Evolutionary conservation across 2,797 vertebrate genomes (phyloP).

Genomic region (Enteromius trimaculatus): DNA sequence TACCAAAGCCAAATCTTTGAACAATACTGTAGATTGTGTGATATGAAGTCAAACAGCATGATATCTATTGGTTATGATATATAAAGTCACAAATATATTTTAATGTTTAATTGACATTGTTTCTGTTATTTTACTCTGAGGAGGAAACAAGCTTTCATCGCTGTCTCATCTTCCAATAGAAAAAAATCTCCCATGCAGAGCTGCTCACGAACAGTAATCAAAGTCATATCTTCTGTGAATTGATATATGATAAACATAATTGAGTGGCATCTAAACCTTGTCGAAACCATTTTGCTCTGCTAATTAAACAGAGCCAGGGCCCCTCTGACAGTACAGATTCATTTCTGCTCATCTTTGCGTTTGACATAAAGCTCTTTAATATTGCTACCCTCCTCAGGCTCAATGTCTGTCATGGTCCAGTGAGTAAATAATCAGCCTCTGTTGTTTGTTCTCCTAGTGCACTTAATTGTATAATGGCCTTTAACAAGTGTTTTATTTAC

Average conservation of each 20-base stretch:
- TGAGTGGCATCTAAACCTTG: conserved; percentile 5
- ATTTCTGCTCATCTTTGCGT: conserved; percentile 7
- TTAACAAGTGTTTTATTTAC: conserved; percentile 43
- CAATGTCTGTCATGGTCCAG: conserved; percentile 28
- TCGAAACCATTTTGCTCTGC: conserved; percentile 21
- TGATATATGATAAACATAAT: conserved; percentile 33
- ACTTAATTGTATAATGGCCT: conserved; percentile 33
- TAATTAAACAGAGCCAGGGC: conserved; percentile 35
- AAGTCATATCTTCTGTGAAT: conserved; percentile 23
- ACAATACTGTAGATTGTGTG: not conserved
- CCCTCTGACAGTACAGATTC: not conserved
- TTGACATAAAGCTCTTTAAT: conserved; percentile 6
- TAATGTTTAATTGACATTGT: not conserved
- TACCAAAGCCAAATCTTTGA: not conserved
- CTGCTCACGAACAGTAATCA: not conserved
- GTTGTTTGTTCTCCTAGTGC: not conserved
- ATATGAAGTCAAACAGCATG: not conserved
- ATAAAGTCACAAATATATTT: not conserved
- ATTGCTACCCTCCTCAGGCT: not conserved
- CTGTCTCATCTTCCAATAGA: conserved; percentile 40
- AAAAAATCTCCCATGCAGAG: not conserved
- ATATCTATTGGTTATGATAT: not conserved
- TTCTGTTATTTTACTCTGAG: not conserved
- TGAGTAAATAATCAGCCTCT: conserved; percentile 33
- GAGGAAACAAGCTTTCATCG: not conserved